Evolutionary conservation across 2,797 vertebrate species (phyloP), one percentile per base, ranked within the genome.

Genomic region (Choloepus didactylus): DNA sequence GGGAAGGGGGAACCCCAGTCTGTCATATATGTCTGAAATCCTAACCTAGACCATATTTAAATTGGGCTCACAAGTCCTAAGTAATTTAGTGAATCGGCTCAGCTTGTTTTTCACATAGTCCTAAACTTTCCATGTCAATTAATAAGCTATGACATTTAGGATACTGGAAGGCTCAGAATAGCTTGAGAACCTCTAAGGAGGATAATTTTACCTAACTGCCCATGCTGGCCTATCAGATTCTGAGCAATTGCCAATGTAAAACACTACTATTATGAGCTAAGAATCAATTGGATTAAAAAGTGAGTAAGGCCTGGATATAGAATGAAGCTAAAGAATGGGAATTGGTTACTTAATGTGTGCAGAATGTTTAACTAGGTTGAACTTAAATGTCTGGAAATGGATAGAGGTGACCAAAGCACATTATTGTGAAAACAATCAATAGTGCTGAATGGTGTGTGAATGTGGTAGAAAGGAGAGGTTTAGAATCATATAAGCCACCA

Each of bases 61-160:
- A 19, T 75, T 46, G 19, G 60, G 3, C 25, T 64, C 9, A 54
- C 80, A 6, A 66, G 27, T 51, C 29, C 46, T 21, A 76, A 64
- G 56, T 6, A 59, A 41, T 19, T 87, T 62, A 92, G 51, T 18
- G 23, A 95, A 75, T n/a, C 6, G 18, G 8, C 2, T 79, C 46
- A 79, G 1, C 38, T 86, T 69, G 0, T 69, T 9, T 69, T 69
- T 95, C n/a, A 59, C 29, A 54, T 54, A 15, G 54, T 54, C 54
- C 54, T 15, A 54, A 54, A 54, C 54, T 69, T 23, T 85, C 54
- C 23, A 25, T 70, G 6, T 41, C 27, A 49, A 15, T 49, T 69
- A 62, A 59, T 62, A 91, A 73, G 11, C 12, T 84, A 49, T 8
- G 88, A 81, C 91, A 82, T 16, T 51, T 51, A 66, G 59, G 75